phyloP scores from a whole-genome alignment of 2,888 invertebrate species.

The Pristionchus mayeri region DNA sequence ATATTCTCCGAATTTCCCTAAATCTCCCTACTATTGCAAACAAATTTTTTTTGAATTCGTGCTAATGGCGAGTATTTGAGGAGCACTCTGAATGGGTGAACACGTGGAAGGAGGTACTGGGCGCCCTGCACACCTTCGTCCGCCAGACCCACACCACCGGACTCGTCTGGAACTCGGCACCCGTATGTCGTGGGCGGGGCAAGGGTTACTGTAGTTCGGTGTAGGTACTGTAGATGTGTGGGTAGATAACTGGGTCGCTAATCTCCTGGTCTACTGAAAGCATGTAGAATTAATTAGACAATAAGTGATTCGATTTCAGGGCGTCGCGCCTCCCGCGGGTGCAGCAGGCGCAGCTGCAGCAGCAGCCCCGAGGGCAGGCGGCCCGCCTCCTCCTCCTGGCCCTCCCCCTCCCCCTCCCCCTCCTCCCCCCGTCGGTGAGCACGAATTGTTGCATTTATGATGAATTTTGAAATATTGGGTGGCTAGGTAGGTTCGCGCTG shows the following conservation, averaged over 20 bases:
- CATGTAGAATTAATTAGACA: no score
- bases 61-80: slow-evolving; percentile 80
- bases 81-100: slow-evolving; percentile 95
- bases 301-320: slow-evolving; percentile 37
- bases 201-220: neutral
- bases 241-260: no score
- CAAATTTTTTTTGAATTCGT: slow-evolving; percentile 24
- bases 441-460: no score
- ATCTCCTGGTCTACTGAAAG: no score
- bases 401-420: slow-evolving; percentile 75
- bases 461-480: no score
- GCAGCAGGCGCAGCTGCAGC: slow-evolving; percentile 45
- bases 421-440: slow-evolving; percentile 63
- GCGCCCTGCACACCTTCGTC: slow-evolving; percentile 91
- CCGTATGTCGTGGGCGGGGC: slow-evolving; percentile 61
- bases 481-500: no score
- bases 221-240: neutral
- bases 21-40: neutral
- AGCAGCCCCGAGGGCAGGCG: slow-evolving; percentile 24
- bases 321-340: slow-evolving; percentile 52
- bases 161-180: slow-evolving; percentile 86
- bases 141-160: slow-evolving; percentile 97
- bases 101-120: slow-evolving; percentile 90
- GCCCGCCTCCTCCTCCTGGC: slow-evolving; percentile 58
- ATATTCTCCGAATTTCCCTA: neutral